A percentile compares a stretch with the other conserved stretches of the same genome.
Evolutionary conservation across 2,888 invertebrate species (phyloP).

Genomic region (Spilosoma lubricipeda): DNA sequence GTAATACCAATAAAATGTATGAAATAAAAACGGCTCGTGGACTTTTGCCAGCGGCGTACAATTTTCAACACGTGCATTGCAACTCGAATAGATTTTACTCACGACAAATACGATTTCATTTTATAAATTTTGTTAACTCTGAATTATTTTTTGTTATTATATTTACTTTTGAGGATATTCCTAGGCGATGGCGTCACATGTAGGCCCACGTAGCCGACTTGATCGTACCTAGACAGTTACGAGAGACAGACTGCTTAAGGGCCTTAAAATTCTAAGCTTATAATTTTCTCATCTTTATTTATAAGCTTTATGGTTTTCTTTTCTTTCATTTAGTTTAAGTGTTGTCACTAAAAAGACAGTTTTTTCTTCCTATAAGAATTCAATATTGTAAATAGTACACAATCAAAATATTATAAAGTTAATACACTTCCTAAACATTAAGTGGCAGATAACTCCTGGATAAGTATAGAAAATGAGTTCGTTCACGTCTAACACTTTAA

Average conservation of each 20-base stretch:
- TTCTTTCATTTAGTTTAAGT: neutral
- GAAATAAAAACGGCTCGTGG: conserved; percentile 22
- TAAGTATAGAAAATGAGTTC: too few relatives aligned
- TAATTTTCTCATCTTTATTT: too few relatives aligned
- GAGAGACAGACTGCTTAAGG: neutral
- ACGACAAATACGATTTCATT: conserved; percentile 27
- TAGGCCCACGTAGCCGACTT: neutral
- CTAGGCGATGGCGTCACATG: neutral
- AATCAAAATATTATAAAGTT: neutral
- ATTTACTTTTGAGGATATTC: neutral
- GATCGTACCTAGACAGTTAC: neutral
- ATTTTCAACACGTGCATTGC: conserved; percentile 23
- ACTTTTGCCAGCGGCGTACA: conserved; percentile 19
- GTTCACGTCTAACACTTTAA: too few relatives aligned
- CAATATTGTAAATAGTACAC: too few relatives aligned
- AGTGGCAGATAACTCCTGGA: too few relatives aligned
- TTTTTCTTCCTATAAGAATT: too few relatives aligned
- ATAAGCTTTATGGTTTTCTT: neutral
- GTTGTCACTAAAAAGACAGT: too few relatives aligned
- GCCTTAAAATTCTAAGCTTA: too few relatives aligned
- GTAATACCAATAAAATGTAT: conserved; percentile 21
- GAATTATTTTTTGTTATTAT: conserved; percentile 16
- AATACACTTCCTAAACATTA: too few relatives aligned
- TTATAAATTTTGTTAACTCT: conserved; percentile 19
- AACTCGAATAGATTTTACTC: conserved; percentile 26